Conservation (phyloP, 1,140 invertebrate genomes). For the Leptopilina boulardi region DNA sequence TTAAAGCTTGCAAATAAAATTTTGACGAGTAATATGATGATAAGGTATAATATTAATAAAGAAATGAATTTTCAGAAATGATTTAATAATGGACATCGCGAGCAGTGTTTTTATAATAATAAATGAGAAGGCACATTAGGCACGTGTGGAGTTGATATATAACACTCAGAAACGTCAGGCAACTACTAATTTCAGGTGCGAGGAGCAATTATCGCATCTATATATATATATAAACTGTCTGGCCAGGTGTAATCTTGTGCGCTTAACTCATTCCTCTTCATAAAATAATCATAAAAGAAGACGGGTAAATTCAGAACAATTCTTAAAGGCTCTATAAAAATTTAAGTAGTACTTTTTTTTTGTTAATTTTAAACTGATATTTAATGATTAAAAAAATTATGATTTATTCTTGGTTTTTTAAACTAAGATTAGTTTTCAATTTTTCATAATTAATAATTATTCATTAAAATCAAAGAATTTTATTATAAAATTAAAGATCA, state of each 20-base stretch:
- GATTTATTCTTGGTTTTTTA: no score
- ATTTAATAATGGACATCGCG: background rate
- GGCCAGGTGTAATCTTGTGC: conserved; percentile 8
- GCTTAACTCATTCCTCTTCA: conserved; percentile 5
- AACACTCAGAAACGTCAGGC: conserved; percentile 4
- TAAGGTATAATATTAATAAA: background rate
- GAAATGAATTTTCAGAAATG: background rate
- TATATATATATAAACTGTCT: conserved; percentile 13
- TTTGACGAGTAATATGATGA: no score
- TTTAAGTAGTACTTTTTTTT: background rate
- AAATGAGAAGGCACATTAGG: conserved; percentile 4
- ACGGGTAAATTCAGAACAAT: background rate
- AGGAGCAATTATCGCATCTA: conserved; percentile 48
- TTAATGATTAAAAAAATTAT: no score
- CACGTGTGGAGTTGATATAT: conserved; percentile 30
- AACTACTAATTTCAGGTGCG: conserved; percentile 47
- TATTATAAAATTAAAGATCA: no score
- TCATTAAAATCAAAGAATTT: no score
- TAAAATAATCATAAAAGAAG: background rate
- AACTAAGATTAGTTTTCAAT: no score
- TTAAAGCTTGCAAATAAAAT: no score
- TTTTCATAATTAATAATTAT: no score
- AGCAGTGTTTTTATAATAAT: background rate
- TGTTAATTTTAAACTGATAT: background rate
- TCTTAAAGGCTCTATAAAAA: background rate